A percentile compares a stretch with the other conserved stretches of the same genome.
phyloP scores from a whole-genome alignment of 2,113 vertebrate species.

The Hypanus sabinus region DNA sequence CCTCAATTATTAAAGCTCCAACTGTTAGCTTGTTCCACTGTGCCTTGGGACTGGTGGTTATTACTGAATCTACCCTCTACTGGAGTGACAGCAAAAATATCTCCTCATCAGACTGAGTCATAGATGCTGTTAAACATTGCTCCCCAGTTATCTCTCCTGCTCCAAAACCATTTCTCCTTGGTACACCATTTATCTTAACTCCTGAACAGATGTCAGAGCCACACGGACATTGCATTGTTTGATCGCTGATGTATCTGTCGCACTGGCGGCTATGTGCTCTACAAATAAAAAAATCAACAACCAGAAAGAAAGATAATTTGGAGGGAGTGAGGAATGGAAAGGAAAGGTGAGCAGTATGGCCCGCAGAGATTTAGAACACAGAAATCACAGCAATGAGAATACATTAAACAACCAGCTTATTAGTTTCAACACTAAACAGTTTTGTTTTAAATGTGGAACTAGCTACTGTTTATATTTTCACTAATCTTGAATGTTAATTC shows the following conservation, averaged over 20 bases:
- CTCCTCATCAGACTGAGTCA: not conserved
- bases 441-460: not conserved
- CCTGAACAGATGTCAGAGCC: slow-evolving; percentile 1
- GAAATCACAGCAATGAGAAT: not conserved
- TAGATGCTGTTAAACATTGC: slow-evolving; percentile 6
- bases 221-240: not conserved
- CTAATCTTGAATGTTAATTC: too few relatives aligned
- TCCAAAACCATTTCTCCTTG: not conserved
- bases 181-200: not conserved
- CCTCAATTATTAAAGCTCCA: not conserved
- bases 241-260: not conserved
- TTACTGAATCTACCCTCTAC: not conserved
- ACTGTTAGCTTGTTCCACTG: not conserved
- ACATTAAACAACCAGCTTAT: not conserved
- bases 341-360: not conserved
- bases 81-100: not conserved
- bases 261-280: not conserved
- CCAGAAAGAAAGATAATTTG: not conserved
- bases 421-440: not conserved
- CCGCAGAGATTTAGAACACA: not conserved
- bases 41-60: not conserved
- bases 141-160: not conserved
- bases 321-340: not conserved
- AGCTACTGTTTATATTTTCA: too few relatives aligned
- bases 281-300: not conserved